Evolutionary conservation across 2,888 invertebrate genomes (phyloP).

Genomic region (Tupiocoris notatus): DNA sequence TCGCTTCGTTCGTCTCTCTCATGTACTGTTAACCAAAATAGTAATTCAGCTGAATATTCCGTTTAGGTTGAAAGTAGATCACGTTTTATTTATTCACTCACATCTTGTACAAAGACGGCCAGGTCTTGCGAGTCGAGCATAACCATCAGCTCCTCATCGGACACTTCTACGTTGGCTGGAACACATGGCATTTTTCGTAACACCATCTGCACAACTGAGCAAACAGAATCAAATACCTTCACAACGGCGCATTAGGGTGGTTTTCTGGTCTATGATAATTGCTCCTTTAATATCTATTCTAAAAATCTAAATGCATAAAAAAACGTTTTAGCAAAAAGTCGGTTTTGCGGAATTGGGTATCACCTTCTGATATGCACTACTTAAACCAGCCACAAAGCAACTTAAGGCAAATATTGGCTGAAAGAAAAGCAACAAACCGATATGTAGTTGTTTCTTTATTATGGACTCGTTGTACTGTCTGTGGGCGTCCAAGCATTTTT

Average conservation of each 20-base stretch:
- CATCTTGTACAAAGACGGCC: constrained; percentile 48
- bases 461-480: constrained; percentile 45
- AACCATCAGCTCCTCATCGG: constrained; percentile 47
- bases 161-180: constrained; percentile 47
- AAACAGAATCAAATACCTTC: constrained; percentile 39
- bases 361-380: too few relatives aligned
- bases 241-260: constrained; percentile 6
- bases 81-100: too few relatives aligned
- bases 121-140: constrained; percentile 47
- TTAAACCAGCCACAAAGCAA: not conserved
- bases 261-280: too few relatives aligned
- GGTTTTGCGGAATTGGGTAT: too few relatives aligned
- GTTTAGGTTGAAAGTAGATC: too few relatives aligned
- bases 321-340: too few relatives aligned
- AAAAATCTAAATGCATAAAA: not conserved
- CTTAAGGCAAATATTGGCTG: too few relatives aligned
- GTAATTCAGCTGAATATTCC: too few relatives aligned
- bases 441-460: constrained; percentile 47
- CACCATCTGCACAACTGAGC: constrained; percentile 48
- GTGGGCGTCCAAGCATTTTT: constrained; percentile 44
- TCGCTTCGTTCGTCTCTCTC: constrained; percentile 47
- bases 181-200: constrained; percentile 47
- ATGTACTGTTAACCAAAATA: constrained; percentile 48
- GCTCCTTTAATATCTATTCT: too few relatives aligned
- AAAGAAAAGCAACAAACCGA: too few relatives aligned